phyloP scores from a whole-genome alignment of 2,888 invertebrate species.

The Lysandra bellargus region DNA sequence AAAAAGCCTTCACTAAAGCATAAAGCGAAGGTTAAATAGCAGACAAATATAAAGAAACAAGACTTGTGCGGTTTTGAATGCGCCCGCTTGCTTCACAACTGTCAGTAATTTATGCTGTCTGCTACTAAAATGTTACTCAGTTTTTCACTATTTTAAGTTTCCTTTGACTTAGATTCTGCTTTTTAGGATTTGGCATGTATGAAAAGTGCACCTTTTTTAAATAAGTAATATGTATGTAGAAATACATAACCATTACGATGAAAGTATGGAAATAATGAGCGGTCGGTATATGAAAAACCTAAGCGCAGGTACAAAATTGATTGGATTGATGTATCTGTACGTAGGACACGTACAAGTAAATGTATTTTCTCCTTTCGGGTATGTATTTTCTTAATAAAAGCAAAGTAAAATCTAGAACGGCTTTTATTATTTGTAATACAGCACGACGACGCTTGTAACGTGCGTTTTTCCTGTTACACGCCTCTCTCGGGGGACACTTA shows the following conservation, averaged over 20 bases:
- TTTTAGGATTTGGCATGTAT: background rate
- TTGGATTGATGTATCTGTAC: background rate
- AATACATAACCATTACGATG: background rate
- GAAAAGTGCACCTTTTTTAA: background rate
- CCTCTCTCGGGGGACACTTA: conserved; percentile 11
- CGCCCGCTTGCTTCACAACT: background rate
- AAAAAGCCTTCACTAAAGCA: conserved; percentile 8
- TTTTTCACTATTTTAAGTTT: background rate
- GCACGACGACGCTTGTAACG: conserved; percentile 12
- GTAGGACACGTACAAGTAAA: conserved; percentile 9
- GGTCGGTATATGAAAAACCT: background rate
- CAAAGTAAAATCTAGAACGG: conserved; percentile 8
- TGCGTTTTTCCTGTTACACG: conserved; percentile 18
- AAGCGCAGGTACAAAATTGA: conserved; percentile 13
- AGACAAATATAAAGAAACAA: conserved; percentile 24
- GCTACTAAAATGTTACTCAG: conserved; percentile 2
- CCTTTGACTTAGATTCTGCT: background rate
- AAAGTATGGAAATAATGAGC: background rate
- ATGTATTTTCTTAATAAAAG: conserved; percentile 17
- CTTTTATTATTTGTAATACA: conserved; percentile 22
- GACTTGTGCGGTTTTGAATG: conserved; percentile 18
- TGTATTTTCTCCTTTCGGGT: background rate
- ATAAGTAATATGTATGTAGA: too few species aligned
- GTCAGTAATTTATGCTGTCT: conserved; percentile 4
- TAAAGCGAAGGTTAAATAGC: conserved; percentile 25